phyloP scores from a whole-genome alignment of 2,797 vertebrate species.

The Melanotaenia trifasciata region DNA sequence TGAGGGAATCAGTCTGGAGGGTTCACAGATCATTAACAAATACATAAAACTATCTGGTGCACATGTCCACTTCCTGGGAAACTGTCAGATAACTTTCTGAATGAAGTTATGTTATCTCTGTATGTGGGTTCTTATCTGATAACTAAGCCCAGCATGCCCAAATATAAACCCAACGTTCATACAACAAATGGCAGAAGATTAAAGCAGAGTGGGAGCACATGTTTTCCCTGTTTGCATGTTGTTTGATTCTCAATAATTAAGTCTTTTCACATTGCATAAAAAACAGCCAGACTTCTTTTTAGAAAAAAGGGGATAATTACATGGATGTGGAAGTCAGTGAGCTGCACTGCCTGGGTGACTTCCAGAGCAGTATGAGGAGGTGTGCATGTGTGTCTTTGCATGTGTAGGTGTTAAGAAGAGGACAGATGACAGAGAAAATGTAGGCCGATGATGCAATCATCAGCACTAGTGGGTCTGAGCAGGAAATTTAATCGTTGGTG shows the following conservation, averaged over 20 bases:
- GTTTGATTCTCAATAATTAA: conserved; percentile 38
- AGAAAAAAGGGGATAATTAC: conserved; percentile 45
- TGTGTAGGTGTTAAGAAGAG: conserved; percentile 53
- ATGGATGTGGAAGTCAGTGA: conserved; percentile 51
- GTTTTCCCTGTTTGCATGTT: not conserved
- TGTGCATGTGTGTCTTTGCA: conserved; percentile 17
- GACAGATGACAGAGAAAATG: conserved; percentile 54
- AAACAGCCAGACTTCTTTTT: conserved; percentile 33
- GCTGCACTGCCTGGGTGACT: conserved; percentile 23
- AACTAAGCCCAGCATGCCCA: not conserved
- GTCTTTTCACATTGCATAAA: conserved; percentile 39
- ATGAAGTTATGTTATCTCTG: not conserved
- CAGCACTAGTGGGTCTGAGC: conserved; percentile 30
- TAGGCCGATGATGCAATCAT: conserved; percentile 56
- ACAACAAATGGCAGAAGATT: conserved; percentile 20
- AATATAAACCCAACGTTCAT: conserved; percentile 2
- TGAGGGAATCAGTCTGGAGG: conserved; percentile 42
- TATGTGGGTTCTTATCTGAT: not conserved
- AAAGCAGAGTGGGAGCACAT: conserved; percentile 16
- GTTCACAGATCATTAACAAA: conserved; percentile 46
- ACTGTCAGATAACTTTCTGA: not conserved
- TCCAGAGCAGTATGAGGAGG: conserved; percentile 41
- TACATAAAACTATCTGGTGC: not conserved
- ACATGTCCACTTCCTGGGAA: conserved; percentile 6
- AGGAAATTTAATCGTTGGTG: conserved; percentile 56